Evolutionary conservation across 2,797 vertebrate genomes (phyloP).

Genomic region (Microtus agrestis): DNA sequence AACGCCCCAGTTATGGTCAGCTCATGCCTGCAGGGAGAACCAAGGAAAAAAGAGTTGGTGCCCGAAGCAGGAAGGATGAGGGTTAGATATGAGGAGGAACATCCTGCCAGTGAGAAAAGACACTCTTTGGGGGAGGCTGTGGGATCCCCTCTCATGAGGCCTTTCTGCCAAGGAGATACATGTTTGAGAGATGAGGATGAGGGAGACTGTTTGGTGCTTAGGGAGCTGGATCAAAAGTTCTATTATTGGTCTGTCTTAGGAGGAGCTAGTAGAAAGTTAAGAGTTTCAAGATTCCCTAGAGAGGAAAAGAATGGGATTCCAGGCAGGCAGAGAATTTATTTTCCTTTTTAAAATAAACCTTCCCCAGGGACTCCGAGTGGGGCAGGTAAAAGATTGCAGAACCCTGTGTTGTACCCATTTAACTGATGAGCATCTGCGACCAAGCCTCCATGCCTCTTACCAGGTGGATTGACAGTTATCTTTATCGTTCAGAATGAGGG

Average conservation of each 20-base stretch:
- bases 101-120: background rate
- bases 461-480: accelerated
- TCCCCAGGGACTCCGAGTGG: background rate
- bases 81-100: conserved; percentile 56
- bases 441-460: accelerated
- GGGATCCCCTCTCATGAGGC: conserved; percentile 40
- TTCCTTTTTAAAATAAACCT: conserved; percentile 53
- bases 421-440: background rate
- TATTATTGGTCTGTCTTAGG: background rate
- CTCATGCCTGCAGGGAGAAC: background rate
- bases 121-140: background rate
- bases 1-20: background rate
- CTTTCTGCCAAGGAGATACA: background rate
- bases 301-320: conserved; percentile 26
- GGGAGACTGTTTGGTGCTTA: background rate
- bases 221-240: conserved; percentile 63
- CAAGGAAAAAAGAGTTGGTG: background rate
- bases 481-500: background rate
- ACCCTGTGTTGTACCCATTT: background rate
- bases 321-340: conserved; percentile 19
- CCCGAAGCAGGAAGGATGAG: conserved; percentile 46
- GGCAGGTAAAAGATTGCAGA: background rate
- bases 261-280: conserved; percentile 36
- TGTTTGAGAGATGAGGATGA: background rate
- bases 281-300: conserved; percentile 28